Conservation (phyloP, 2,888 invertebrate species). For the Sturmia bella region DNA sequence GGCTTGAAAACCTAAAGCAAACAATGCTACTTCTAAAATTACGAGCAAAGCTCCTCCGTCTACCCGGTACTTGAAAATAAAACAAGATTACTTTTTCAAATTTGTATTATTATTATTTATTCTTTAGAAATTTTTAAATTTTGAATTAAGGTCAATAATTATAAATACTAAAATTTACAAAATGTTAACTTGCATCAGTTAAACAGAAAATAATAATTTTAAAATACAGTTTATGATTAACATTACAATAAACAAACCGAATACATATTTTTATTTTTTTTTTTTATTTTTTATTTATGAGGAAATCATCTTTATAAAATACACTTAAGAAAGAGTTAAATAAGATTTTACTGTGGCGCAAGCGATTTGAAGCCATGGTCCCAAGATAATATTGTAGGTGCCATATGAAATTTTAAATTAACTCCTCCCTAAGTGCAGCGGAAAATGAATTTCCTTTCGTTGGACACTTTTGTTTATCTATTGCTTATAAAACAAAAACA, state of each 20-base stretch:
- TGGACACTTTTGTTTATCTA: not conserved
- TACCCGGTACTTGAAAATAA: slow-evolving; percentile 1
- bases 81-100: not conserved
- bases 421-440: too few species aligned
- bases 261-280: slow-evolving; percentile 30
- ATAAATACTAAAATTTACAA: slow-evolving; percentile 67
- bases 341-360: too few species aligned
- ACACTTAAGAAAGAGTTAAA: not conserved
- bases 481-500: not conserved
- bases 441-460: too few species aligned
- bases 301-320: slow-evolving; percentile 2
- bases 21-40: too few species aligned
- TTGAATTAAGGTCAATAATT: slow-evolving; percentile 62
- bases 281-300: not conserved
- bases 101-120: slow-evolving; percentile 32
- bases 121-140: slow-evolving; percentile 56
- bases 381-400: too few species aligned
- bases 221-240: slow-evolving; percentile 45
- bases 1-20: too few species aligned
- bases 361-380: too few species aligned
- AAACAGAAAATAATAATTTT: slow-evolving; percentile 49
- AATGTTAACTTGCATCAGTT: slow-evolving; percentile 53
- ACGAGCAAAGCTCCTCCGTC: not conserved
- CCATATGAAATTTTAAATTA: too few species aligned
- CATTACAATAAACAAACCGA: slow-evolving; percentile 49